A percentile compares a stretch with the other conserved stretches of the same genome.
Conservation (phyloP, 2,113 vertebrate genomes). For the Colaptes auratus region DNA sequence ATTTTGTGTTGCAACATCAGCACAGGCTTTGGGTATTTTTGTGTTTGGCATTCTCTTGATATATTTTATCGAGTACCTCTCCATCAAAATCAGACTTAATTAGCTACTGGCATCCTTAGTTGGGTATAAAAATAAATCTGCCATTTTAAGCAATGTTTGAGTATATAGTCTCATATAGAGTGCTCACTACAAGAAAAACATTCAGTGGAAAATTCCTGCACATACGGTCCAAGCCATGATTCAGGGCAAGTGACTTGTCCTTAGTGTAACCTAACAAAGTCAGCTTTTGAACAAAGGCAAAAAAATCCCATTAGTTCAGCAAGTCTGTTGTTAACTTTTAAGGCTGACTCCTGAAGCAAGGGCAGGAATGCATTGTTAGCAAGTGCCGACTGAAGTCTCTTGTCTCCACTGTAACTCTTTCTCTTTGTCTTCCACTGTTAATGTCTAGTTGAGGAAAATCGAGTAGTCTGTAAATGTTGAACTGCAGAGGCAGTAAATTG, state of each 20-base stretch:
- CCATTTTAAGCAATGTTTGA: conserved; percentile 26
- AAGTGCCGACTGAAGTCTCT: background rate
- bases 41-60: conserved; percentile 48
- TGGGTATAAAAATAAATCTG: conserved; percentile 37
- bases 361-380: background rate
- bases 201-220: background rate
- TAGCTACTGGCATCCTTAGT: conserved; percentile 24
- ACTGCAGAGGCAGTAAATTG: background rate
- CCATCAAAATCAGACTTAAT: conserved; percentile 50
- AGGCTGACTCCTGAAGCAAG: background rate
- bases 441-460: background rate
- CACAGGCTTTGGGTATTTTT: conserved; percentile 44
- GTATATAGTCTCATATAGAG: background rate
- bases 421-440: background rate
- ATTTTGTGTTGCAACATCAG: conserved; percentile 40
- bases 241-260: background rate
- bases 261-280: background rate
- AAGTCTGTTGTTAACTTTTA: background rate
- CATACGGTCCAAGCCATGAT: background rate
- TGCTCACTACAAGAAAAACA: background rate
- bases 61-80: conserved; percentile 46
- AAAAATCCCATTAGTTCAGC: background rate
- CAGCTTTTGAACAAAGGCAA: background rate
- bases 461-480: background rate
- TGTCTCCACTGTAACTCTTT: background rate